These are phyloP conservation scores for Hylia prasina DNA, from an alignment of 2,113 vertebrate species.

Conservation along the genomic window DNA sequence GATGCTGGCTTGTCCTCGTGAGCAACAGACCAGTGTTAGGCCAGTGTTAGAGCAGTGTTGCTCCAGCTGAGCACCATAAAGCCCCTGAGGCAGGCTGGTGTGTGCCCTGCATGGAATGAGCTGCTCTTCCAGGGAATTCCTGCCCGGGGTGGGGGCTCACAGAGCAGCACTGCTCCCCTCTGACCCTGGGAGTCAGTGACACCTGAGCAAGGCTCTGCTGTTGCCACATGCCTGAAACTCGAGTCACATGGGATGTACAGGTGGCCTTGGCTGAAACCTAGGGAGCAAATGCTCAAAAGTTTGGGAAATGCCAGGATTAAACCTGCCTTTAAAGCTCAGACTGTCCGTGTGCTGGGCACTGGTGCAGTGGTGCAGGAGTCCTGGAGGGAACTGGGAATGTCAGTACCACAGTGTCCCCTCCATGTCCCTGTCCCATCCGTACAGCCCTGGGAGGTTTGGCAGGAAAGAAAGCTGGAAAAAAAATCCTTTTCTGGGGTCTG, in stretches of 20 bases:
- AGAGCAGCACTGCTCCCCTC: background rate
- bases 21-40: background rate
- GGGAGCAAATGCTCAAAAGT: background rate
- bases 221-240: background rate
- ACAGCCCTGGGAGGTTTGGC: background rate
- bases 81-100: background rate
- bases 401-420: background rate
- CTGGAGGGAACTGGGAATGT: background rate
- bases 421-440: background rate
- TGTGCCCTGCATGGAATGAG: background rate
- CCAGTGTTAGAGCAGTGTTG: background rate
- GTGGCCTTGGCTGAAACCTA: background rate
- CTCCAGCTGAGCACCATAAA: background rate
- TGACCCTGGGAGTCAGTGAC: fast-evolving
- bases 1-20: fast-evolving
- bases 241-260: background rate
- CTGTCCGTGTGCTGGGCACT: fast-evolving
- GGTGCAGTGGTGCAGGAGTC: fast-evolving
- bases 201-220: background rate
- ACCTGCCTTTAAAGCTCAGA: background rate
- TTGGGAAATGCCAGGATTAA: background rate
- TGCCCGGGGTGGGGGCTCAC: fast-evolving
- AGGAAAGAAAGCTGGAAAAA: background rate
- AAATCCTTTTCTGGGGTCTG: background rate
- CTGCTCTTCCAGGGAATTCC: background rate